Conservation (phyloP, 2,113 vertebrate species). For the Phyllostomus hastatus region DNA sequence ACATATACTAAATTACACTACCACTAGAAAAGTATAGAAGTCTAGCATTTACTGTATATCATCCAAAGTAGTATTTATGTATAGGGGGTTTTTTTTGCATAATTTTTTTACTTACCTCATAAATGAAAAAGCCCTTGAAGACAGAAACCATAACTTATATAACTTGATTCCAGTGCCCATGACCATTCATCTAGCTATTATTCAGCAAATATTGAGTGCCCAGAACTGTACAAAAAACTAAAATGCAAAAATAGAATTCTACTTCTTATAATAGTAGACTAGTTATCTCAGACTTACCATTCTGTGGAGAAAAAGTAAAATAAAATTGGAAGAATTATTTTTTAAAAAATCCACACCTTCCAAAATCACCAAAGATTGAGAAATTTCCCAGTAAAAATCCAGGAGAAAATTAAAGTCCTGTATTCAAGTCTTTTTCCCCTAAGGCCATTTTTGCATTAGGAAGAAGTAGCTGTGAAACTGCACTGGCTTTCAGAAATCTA, state of each 20-base stretch:
- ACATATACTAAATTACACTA: background rate
- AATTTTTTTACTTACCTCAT: background rate
- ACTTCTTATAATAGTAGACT: background rate
- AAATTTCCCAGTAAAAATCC: background rate
- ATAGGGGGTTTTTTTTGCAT: background rate
- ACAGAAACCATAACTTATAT: background rate
- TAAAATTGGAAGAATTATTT: background rate
- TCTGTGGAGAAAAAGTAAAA: background rate
- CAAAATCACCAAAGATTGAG: background rate
- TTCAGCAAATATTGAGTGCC: background rate
- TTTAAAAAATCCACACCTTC: background rate
- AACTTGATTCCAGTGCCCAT: background rate
- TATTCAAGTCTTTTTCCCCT: background rate
- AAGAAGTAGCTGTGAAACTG: background rate
- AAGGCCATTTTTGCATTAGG: background rate
- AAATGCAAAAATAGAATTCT: slow-evolving; percentile 16
- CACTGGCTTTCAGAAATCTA: background rate
- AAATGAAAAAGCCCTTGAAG: background rate
- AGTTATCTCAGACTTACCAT: background rate
- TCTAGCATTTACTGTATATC: background rate
- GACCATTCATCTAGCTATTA: background rate
- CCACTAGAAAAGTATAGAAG: background rate
- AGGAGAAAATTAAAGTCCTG: background rate
- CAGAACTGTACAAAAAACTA: background rate
- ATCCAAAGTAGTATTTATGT: background rate